Evolutionary conservation across 2,888 invertebrate genomes (phyloP), one percentile per base, ranked within the genome.

Genomic region (Xestia xanthographa): DNA sequence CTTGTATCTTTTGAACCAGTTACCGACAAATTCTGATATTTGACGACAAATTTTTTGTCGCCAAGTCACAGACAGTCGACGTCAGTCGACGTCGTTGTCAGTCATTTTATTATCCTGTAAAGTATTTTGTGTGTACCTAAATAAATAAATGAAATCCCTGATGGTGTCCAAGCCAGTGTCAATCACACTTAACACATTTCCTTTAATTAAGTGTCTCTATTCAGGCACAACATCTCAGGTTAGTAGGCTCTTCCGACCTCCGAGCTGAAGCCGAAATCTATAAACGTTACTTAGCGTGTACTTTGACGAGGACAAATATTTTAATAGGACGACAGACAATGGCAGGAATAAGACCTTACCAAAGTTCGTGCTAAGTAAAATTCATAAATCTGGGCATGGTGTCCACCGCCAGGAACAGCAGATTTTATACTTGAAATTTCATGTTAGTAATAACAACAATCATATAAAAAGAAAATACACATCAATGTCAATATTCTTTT

Each of bases 401-500:
- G n/a, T n/a, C 22, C 48, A 1, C n/a, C n/a, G 11, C n/a, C 12
- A 56, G 56, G 26, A 26, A 6, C 56, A 56, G n/a, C 29, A 29
- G 6, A 58, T 6, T n/a, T 53, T 9, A 58, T 56, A 26, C 5
- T 56, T 26, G 14, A 4, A 50, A 11, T 56, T 34, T 14, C 26
- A 12, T 56, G 56, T 2, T 56, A 12, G n/a, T 50, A 9, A 50
- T 50, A 50, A 14, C 53, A 9, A 11, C 34, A 17, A 58, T 29
- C 58, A 1, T 29, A 58, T 6, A 5, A 41, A 29, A 9, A 63
- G 79, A 89, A 88, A 87, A 84, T 82, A 88, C 66, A 77, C 14
- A 79, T 41, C 11, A 91, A 89, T 91, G 86, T 92, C 91, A 92
- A 91, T 93, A 92, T 92, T 90, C 84, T 91, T 94, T 94, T 94